Evolutionary conservation across 2,888 invertebrate species (phyloP).

Genomic region (Phaonia tiefii): DNA sequence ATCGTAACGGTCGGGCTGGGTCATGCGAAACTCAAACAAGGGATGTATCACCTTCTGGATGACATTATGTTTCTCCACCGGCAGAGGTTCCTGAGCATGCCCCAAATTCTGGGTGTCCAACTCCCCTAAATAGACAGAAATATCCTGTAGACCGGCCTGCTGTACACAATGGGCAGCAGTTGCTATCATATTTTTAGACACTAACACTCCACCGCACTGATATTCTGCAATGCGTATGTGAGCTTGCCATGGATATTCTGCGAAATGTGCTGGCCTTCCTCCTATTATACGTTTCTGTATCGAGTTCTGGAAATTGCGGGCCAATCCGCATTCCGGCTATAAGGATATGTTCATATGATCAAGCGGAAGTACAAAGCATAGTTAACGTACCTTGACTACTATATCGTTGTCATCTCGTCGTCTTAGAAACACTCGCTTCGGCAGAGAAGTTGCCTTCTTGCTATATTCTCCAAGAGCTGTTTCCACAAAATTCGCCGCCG

Average conservation of each 20-base stretch:
- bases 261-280: constrained; percentile 87
- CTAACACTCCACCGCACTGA: constrained; percentile 91
- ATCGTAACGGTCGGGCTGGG: constrained; percentile 91
- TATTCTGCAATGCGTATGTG: constrained; percentile 91
- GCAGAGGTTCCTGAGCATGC: constrained; percentile 83
- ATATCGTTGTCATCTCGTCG: constrained; percentile 79
- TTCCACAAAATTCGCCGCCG: constrained; percentile 73
- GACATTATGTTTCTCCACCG: constrained; percentile 86
- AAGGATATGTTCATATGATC: constrained; percentile 15
- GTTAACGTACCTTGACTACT: constrained; percentile 68
- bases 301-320: constrained; percentile 82
- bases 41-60: constrained; percentile 89
- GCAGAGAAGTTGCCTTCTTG: constrained; percentile 73
- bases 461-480: constrained; percentile 72
- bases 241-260: constrained; percentile 92
- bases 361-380: no score
- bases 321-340: constrained; percentile 85
- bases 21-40: constrained; percentile 89
- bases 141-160: constrained; percentile 87
- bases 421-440: constrained; percentile 78
- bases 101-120: constrained; percentile 88
- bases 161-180: constrained; percentile 93
- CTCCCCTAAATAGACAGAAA: constrained; percentile 90
- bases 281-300: constrained; percentile 90
- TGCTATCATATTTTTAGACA: constrained; percentile 86